These are phyloP conservation scores for Leptinotarsa defecta DNA, from an alignment of 1,140 invertebrate species.

Conservation along the genomic window DNA sequence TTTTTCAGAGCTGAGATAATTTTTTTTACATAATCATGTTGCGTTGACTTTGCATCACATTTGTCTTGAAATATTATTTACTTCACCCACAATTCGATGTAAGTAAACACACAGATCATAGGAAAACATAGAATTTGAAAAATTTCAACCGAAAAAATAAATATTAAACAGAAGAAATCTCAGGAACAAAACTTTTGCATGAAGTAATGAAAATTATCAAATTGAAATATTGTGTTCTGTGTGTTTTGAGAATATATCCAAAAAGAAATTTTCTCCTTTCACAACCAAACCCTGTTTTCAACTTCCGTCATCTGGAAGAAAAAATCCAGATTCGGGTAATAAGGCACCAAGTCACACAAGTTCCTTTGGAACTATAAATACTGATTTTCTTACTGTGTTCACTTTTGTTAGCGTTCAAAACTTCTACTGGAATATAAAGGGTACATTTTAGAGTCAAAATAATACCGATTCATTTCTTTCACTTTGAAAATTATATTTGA, in stretches of 20 bases:
- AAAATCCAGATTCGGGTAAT: slow-evolving; percentile 31
- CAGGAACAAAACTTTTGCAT: no score
- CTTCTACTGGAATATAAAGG: slow-evolving; percentile 28
- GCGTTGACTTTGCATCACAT: not conserved
- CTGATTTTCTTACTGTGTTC: slow-evolving; percentile 33
- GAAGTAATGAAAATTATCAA: not conserved
- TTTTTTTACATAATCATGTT: not conserved
- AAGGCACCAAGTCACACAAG: slow-evolving; percentile 36
- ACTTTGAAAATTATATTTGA: not conserved
- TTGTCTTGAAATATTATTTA: slow-evolving; percentile 8
- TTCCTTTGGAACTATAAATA: slow-evolving; percentile 39
- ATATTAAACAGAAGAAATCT: no score
- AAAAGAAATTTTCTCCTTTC: not conserved
- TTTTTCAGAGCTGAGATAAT: not conserved
- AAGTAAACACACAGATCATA: not conserved
- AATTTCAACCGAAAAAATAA: no score
- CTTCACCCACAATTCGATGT: not conserved
- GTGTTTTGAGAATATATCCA: slow-evolving; percentile 20
- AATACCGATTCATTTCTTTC: slow-evolving; percentile 22
- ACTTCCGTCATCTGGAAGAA: slow-evolving; percentile 26
- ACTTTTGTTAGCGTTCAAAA: slow-evolving; percentile 28
- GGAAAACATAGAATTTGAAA: not conserved
- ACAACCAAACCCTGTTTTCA: slow-evolving; percentile 28
- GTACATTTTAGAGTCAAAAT: slow-evolving; percentile 7
- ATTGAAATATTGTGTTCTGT: not conserved